Conservation (phyloP, 2,888 invertebrate species). For the Phasia obesa region DNA sequence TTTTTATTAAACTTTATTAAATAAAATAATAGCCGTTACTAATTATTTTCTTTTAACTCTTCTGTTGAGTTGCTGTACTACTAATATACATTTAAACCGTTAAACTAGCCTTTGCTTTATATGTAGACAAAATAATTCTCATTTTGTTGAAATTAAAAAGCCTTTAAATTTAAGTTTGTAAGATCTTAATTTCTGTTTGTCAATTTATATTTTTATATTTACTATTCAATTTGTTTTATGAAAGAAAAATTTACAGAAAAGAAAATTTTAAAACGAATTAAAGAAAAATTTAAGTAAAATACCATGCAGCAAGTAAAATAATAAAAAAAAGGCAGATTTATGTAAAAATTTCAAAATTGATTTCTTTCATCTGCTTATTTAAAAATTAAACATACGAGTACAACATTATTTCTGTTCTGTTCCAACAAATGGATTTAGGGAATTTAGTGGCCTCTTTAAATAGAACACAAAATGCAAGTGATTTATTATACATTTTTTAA, state of each 20-base stretch:
- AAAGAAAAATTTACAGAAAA: conserved; percentile 35
- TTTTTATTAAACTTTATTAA: conserved; percentile 24
- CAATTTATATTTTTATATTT: conserved; percentile 44
- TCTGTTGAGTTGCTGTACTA: neutral
- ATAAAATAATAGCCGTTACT: conserved; percentile 20
- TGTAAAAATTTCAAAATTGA: neutral
- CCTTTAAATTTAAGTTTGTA: conserved; percentile 62
- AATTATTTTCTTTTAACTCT: conserved; percentile 12
- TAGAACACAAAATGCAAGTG: too few species aligned
- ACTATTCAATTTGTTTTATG: conserved; percentile 51
- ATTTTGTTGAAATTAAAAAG: conserved; percentile 43
- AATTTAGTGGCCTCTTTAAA: too few species aligned
- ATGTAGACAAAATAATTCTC: conserved; percentile 26
- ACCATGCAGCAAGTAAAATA: conserved; percentile 18
- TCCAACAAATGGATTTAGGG: too few species aligned
- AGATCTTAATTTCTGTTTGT: conserved; percentile 51
- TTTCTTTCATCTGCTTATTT: neutral
- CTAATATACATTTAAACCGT: neutral
- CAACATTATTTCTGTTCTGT: too few species aligned
- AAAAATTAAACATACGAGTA: neutral
- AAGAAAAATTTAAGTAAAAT: conserved; percentile 35
- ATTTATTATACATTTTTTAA: too few species aligned
- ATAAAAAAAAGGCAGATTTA: conserved; percentile 51
- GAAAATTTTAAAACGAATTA: conserved; percentile 43
- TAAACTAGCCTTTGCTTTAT: conserved; percentile 11